Evolutionary conservation across 1,140 invertebrate genomes (phyloP), one percentile per base, ranked within the genome.

Genomic region (Colletes latitarsis): DNA sequence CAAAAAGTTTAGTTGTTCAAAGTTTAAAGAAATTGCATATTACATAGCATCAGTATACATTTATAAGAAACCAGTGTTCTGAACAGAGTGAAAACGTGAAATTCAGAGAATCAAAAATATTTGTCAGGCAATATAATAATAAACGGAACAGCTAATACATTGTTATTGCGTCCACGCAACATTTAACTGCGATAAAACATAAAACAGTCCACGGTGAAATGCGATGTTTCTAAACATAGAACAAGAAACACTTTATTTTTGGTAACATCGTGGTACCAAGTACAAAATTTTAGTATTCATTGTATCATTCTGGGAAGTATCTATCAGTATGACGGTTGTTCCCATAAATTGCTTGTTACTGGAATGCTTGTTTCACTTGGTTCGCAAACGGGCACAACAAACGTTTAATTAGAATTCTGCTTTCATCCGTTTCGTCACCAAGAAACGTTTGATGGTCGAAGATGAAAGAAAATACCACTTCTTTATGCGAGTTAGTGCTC

Each of bases 321-420:
- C n/a, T 8, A 46, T 3, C 10, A 4, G 3, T 19, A 10, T 17
- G 15, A 68, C 57, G 19, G 30, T 1, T 17, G n/a, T 66, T 62
- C 39, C 49, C 63, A 57, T 76, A 76, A 76, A 76, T 76, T 46
- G n/a, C 19, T n/a, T 30, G 55, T 68, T 41, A 57, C 6, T 14
- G 19, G 39, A 1, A 55, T 41, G 19, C 58, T 60, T 19, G 12
- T 52, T 52, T 39, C 43, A 21, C 55, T 49, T 14, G 4, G 5
- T 52, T 67, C 4, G 30, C 9, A 15, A 55, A 52, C 30, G 14
- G 19, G 12, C 3, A 17, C 21, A 41, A 68, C 39, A 77, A 77
- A 77, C 17, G 55, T 60, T 60, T 77, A 70, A 77, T 77, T 52
- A 77, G 43, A 60, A 43, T 10, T 21, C 8, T 1, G 17, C 43